phyloP scores from a whole-genome alignment of 2,113 vertebrate genomes.

The Gobiocypris rarus region DNA sequence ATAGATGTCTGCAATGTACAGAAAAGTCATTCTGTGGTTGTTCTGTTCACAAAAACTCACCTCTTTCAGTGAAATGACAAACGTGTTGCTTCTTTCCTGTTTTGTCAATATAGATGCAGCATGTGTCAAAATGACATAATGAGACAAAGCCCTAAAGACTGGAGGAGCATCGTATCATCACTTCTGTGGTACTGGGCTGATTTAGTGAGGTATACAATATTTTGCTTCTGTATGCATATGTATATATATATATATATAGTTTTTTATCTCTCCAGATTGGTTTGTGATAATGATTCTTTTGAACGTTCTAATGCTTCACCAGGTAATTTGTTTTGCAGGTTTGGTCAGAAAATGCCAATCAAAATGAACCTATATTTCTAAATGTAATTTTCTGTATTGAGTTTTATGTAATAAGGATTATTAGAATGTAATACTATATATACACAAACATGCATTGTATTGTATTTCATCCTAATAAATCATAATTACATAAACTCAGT shows the following conservation, averaged over 20 bases:
- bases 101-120: not conserved
- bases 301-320: not conserved
- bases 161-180: not conserved
- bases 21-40: not conserved
- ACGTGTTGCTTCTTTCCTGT: conserved; percentile 12
- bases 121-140: conserved; percentile 9
- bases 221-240: not conserved
- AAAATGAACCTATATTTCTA: not conserved
- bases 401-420: too few relatives aligned
- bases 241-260: not conserved
- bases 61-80: not conserved
- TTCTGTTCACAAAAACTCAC: not conserved
- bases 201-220: not conserved
- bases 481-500: too few relatives aligned
- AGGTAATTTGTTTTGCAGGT: not conserved
- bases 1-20: not conserved
- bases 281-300: not conserved
- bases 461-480: too few relatives aligned
- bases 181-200: not conserved
- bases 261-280: too few relatives aligned
- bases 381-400: too few relatives aligned
- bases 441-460: too few relatives aligned
- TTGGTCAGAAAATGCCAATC: not conserved
- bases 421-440: too few relatives aligned
- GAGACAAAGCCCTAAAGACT: not conserved